A percentile compares a stretch with the other conserved stretches of the same genome.
Conservation (phyloP, 2,113 vertebrate genomes). For the Xiphorhynchus elegans region DNA sequence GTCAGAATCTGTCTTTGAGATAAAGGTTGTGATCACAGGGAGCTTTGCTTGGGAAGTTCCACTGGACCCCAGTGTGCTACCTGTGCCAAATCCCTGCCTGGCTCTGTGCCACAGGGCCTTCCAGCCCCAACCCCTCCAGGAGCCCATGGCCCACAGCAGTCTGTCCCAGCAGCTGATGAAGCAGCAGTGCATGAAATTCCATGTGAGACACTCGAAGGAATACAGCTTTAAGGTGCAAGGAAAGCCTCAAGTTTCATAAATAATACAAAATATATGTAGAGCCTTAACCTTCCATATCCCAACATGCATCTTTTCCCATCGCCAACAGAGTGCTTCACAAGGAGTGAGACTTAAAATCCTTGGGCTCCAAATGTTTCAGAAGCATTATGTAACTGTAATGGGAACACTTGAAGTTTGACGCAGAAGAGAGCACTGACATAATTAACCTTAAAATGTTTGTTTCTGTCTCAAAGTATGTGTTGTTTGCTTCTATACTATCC, state of each 20-base stretch:
- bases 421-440: background rate
- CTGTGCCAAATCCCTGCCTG: background rate
- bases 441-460: background rate
- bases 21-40: background rate
- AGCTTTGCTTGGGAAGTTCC: background rate
- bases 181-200: background rate
- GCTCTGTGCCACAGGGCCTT: rapidly evolving
- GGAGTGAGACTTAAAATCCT: background rate
- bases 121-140: background rate
- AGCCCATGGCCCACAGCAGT: background rate
- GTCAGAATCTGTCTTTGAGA: background rate
- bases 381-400: background rate
- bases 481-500: background rate
- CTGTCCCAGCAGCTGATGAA: background rate
- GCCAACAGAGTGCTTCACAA: background rate
- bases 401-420: background rate
- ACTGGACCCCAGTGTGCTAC: background rate
- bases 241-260: background rate
- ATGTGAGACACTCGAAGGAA: background rate
- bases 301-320: background rate
- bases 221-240: background rate
- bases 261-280: background rate
- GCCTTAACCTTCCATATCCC: background rate
- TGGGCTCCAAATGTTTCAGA: background rate
- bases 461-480: background rate